Percentiles rank a stretch among this genome's conserved stretches.
These are phyloP conservation scores for Oophaga pumilio DNA, from an alignment of 2,113 vertebrate species.

Conservation along the genomic window DNA sequence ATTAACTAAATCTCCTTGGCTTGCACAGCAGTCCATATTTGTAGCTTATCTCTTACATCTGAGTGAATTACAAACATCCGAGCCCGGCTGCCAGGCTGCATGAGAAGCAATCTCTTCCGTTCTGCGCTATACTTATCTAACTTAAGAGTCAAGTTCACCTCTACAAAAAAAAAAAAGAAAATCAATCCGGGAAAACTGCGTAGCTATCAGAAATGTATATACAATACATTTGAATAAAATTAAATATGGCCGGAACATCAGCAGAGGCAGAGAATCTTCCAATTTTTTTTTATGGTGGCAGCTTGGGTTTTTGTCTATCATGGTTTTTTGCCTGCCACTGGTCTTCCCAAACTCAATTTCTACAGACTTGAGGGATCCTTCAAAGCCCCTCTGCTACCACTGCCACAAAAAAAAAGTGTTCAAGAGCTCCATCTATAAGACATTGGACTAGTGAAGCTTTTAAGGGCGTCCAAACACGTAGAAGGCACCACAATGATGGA, in stretches of 20 bases:
- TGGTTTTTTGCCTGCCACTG: background rate
- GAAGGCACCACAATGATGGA: no score
- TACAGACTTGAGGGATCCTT: no score
- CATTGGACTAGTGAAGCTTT: no score
- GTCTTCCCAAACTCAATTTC: no score
- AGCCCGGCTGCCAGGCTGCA: slow-evolving; percentile 59
- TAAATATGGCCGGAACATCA: background rate
- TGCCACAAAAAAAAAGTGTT: no score
- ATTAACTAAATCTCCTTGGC: slow-evolving; percentile 80
- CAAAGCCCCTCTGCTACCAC: no score
- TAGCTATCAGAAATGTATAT: background rate
- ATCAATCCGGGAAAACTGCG: background rate
- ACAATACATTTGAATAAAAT: no score
- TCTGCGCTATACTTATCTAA: slow-evolving; percentile 43
- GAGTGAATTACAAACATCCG: slow-evolving; percentile 72
- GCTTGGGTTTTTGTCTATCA: background rate
- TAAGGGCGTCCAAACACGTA: no score
- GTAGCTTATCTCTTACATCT: slow-evolving; percentile 77
- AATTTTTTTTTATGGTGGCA: background rate
- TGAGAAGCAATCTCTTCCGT: slow-evolving; percentile 29
- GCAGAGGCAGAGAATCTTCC: no score
- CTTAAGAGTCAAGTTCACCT: slow-evolving; percentile 53
- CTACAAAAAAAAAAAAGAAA: background rate
- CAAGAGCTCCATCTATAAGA: no score
- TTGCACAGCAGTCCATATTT: slow-evolving; percentile 72